phyloP scores from a whole-genome alignment of 2,113 vertebrate genomes.

The Gavialis gangeticus region DNA sequence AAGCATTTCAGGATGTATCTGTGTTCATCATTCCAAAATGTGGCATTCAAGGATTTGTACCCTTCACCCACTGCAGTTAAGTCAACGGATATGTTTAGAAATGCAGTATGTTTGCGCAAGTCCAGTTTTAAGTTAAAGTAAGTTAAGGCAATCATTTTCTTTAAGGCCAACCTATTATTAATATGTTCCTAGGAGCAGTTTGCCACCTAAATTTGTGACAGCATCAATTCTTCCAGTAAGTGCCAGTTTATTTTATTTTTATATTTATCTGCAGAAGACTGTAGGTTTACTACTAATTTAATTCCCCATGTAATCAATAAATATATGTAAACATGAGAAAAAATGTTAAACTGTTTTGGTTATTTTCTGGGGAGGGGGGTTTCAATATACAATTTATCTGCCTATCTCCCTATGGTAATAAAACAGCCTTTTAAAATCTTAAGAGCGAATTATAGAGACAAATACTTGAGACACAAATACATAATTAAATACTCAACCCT shows the following conservation, averaged over 20 bases:
- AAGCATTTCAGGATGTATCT: neutral
- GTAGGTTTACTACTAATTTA: neutral
- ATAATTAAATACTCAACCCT: neutral
- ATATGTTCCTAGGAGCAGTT: neutral
- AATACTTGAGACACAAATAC: neutral
- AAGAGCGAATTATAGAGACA: neutral
- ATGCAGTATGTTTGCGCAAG: neutral
- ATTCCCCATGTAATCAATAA: neutral
- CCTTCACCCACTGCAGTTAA: neutral
- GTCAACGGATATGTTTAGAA: neutral
- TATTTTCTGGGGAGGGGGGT: neutral
- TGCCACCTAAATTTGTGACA: neutral
- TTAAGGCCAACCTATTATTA: neutral
- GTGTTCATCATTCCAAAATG: neutral
- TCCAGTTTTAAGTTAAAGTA: neutral
- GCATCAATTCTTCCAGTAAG: neutral
- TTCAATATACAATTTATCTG: neutral
- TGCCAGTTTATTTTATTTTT: neutral
- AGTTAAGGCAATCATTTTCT: neutral
- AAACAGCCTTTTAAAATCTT: neutral
- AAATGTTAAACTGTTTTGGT: neutral
- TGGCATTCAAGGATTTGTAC: neutral
- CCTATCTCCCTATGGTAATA: neutral
- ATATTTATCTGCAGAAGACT: neutral
- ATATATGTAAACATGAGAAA: neutral